phyloP scores from a whole-genome alignment of 2,888 invertebrate species.

The Carterocephalus palaemon region DNA sequence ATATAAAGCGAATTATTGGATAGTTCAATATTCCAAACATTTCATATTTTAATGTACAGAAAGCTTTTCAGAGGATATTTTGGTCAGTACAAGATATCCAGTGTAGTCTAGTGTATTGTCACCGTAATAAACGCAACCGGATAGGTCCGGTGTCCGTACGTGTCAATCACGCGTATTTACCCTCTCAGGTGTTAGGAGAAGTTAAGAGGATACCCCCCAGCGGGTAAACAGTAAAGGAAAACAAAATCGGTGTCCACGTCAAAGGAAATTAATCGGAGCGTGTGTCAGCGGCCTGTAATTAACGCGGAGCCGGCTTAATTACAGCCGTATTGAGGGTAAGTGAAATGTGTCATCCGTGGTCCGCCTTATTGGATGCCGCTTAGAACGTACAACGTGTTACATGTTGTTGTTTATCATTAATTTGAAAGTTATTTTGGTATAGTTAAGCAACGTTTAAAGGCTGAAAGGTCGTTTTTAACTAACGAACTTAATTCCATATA shows the following conservation, averaged over 20 bases:
- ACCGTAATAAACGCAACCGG: not conserved
- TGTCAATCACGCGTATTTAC: constrained; percentile 2
- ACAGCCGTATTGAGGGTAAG: constrained; percentile 56
- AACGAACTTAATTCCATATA: no score
- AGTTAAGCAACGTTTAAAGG: no score
- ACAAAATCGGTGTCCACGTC: constrained; percentile 48
- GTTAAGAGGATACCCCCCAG: constrained; percentile 26
- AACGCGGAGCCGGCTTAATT: constrained; percentile 66
- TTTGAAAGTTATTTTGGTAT: no score
- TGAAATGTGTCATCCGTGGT: constrained; percentile 60
- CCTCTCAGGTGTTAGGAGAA: constrained; percentile 10
- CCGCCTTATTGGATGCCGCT: constrained; percentile 28
- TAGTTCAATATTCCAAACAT: no score
- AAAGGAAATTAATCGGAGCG: constrained; percentile 55
- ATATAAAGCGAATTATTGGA: no score
- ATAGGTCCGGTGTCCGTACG: not conserved
- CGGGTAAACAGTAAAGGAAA: constrained; percentile 45
- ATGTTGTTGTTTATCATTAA: constrained; percentile 1
- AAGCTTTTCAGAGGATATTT: not conserved
- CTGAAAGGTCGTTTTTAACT: no score
- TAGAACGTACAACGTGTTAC: constrained; percentile 11
- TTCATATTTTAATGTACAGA: not conserved
- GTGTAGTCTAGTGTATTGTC: not conserved
- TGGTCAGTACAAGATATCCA: not conserved
- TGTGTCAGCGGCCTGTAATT: constrained; percentile 57